Evolutionary conservation across 1,140 invertebrate species (phyloP), one percentile per base, ranked within the genome.

Genomic region (Elymnias hypermnestra): DNA sequence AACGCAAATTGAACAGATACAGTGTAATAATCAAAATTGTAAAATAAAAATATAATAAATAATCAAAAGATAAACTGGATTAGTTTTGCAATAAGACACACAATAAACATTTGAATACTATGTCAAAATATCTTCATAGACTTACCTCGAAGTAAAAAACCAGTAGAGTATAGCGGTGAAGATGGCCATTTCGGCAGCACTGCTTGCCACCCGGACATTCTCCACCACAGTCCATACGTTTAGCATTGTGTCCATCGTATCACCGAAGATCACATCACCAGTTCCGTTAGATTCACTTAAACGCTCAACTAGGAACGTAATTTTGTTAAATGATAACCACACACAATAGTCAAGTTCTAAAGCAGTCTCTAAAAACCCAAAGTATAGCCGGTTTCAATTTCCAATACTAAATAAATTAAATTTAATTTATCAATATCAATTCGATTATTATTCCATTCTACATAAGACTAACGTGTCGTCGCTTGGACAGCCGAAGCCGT

Each of bases 91-190:
- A n/a, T n/a, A n/a, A n/a, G n/a, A n/a, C n/a, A n/a, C n/a, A n/a
- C n/a, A n/a, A n/a, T n/a, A 21, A 4, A 21, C 19, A 6, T 21
- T 4, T 21, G 6, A 21, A 21, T 21, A 21, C 3, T 4, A 21
- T 21, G 19, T 21, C 6, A 21, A 21, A 21, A 6, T 3, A 4
- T 21, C 6, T 21, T 21, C 19, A 6, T 21, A 21, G 3, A 26
- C 46, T 8, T 37, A 87, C 84, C 84, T 87, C 17, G 82, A 83
- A n/a, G 82, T 87, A 61, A 84, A 87, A 68, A 86, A 86, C 84
- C 84, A 87, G 67, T 84, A 87, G 36, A 87, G 64, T 17, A 87
- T 68, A 9, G 79, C 81, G 26, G 81, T 81, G 73, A 87, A 85
- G 55, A 87, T 83, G 53, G 78, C 72, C 51, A 87, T 57, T 50